Base-by-base conservation (phyloP, 2,797 vertebrate genomes). In the Todus mexicanus region DNA sequence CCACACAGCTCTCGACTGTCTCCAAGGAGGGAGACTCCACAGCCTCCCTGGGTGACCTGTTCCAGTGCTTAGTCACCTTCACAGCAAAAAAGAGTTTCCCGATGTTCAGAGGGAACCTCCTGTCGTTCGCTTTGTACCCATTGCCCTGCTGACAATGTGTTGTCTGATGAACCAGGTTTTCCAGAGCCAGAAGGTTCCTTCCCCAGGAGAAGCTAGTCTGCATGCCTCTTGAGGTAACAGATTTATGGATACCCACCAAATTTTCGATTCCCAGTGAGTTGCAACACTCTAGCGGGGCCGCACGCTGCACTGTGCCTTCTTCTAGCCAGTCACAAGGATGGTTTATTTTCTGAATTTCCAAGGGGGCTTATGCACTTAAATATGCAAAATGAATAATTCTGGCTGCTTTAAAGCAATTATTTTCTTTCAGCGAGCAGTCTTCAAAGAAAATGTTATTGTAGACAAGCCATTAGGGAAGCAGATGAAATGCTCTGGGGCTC, bases 281-380 rank as follows among this genome's bases (percentile, higher is more conserved):
- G 56, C 51, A 56, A 37, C 20, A 8, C 42, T 73, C 37, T 31
- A 37, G 50, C n/a, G 6, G 6, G 73, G 53, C 20, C 1, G 10
- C 38, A 59, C 1, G 1, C 40, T 50, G 86, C 54, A 6, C 2
- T 1, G 17, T n/a, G 43, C 0, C 0, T 7, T 82, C 63, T 51
- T 40, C 50, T 37, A 42, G 51, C 45, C 57, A 16, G 29, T 37
- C 61, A 40, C 0, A 0, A 59, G 38, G 4, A 11, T 74, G 53
- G 35, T 71, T 91, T 84, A 16, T 53, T 59, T 88, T 27, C 82
- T 66, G 29, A 68, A 35, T 84, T 81, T 91, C 61, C 66, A 56
- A 59, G 66, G 63, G 17, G 65, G 16, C 37, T 84, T 77, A 47
- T 59, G 63, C 15, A 12, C 57, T 66, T 60, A 73, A 21, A 79